Conservation (phyloP, 2,113 vertebrate species). For the Galbula dea region DNA sequence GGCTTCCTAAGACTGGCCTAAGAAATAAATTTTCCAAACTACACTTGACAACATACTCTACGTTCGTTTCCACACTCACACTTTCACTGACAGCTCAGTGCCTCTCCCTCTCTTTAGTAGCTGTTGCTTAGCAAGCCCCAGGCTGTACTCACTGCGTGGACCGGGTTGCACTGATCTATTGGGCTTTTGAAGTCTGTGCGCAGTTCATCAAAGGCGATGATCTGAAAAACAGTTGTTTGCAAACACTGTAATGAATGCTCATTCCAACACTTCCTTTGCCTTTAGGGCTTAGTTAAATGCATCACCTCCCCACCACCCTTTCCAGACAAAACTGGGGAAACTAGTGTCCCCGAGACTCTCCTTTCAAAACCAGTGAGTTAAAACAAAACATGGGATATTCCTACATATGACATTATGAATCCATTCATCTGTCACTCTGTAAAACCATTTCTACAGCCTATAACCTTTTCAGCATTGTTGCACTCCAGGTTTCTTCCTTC, state of each 20-base stretch:
- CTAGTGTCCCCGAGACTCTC: neutral
- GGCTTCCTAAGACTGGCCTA: neutral
- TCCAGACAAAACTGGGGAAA: neutral
- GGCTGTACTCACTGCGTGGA: constrained; percentile 86
- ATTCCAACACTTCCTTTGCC: neutral
- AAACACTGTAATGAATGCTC: neutral
- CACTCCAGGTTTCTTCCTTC: neutral
- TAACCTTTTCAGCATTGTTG: neutral
- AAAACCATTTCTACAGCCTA: neutral
- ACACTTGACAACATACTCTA: neutral
- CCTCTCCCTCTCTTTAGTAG: neutral
- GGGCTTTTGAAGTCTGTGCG: constrained; percentile 98
- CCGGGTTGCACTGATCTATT: constrained; percentile 96
- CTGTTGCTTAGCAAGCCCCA: neutral
- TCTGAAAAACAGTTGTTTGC: constrained; percentile 78
- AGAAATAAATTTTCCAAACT: neutral
- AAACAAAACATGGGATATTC: neutral
- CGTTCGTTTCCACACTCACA: neutral
- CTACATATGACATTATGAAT: neutral
- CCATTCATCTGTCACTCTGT: neutral
- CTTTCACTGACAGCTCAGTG: neutral
- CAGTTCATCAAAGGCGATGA: constrained; percentile 97
- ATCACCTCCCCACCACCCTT: neutral
- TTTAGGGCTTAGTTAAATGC: neutral
- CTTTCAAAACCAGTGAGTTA: neutral